These are phyloP conservation scores for Camponotus floridanus DNA, from an alignment of 1,140 invertebrate genomes.

Conservation along the genomic window DNA sequence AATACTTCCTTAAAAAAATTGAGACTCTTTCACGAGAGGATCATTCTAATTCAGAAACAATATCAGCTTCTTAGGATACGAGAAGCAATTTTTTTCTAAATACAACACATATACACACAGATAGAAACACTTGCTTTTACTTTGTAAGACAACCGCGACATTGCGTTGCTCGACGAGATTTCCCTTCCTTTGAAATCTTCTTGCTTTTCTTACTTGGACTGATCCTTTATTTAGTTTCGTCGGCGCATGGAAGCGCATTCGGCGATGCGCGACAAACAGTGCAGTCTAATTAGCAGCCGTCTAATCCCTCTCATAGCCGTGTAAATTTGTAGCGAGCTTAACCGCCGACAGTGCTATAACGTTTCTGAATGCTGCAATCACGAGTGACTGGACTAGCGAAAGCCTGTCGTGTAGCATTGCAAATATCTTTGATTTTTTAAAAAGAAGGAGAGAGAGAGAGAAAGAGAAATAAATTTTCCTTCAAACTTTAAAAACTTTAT, in stretches of 20 bases:
- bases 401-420: not conserved
- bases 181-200: conserved; percentile 46
- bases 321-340: conserved; percentile 79
- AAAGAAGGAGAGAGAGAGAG: no score
- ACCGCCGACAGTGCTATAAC: conserved; percentile 74
- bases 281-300: conserved; percentile 83
- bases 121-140: conserved; percentile 1
- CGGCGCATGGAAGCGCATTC: conserved; percentile 69
- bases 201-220: conserved; percentile 52
- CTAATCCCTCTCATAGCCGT: conserved; percentile 71
- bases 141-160: not conserved
- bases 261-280: conserved; percentile 74
- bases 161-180: not conserved
- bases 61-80: not conserved
- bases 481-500: not conserved
- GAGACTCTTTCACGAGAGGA: no score
- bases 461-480: not conserved
- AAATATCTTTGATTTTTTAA: conserved; percentile 12
- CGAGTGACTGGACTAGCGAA: not conserved
- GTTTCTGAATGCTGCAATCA: conserved; percentile 10
- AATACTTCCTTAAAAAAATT: not conserved
- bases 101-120: not conserved
- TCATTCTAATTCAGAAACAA: not conserved
- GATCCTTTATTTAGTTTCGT: conserved; percentile 78
- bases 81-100: not conserved